Percentiles rank a stretch among this genome's conserved stretches.
Evolutionary conservation across 1,140 invertebrate genomes (phyloP).

Genomic region (Glossosoma conforme): DNA sequence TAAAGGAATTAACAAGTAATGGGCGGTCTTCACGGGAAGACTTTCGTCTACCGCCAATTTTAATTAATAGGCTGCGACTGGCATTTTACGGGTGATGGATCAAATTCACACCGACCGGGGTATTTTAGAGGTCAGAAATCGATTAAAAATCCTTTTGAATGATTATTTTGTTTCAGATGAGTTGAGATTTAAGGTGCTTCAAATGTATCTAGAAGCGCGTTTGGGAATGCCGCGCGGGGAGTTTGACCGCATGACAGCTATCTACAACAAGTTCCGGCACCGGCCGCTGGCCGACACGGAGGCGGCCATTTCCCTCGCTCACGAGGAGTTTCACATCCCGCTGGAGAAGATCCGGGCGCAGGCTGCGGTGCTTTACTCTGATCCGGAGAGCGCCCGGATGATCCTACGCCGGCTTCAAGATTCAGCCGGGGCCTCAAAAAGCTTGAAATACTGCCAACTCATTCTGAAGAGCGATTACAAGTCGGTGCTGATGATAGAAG

Average conservation of each 20-base stretch:
- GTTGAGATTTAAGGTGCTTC: neutral
- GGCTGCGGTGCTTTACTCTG: neutral
- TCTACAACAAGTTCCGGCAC: slow-evolving; percentile 1
- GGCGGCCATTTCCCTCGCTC: neutral
- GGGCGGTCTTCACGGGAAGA: neutral
- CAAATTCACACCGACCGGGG: too few relatives aligned
- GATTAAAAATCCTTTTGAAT: too few relatives aligned
- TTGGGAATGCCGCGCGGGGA: neutral
- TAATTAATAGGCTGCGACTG: too few relatives aligned
- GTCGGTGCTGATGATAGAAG: neutral
- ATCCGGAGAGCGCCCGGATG: neutral
- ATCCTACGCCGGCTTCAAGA: neutral
- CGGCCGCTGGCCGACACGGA: neutral
- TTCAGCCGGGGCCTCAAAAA: neutral
- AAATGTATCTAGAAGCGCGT: neutral
- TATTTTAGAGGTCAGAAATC: too few relatives aligned
- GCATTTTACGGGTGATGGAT: too few relatives aligned
- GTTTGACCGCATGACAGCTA: neutral
- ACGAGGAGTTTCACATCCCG: neutral
- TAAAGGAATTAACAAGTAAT: neutral
- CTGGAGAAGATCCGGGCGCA: neutral
- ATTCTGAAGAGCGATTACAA: neutral
- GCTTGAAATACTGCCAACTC: neutral
- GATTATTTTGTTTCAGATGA: neutral
- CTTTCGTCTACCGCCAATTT: too few relatives aligned